Evolutionary conservation across 1,140 invertebrate genomes (phyloP).

Genomic region (Planococcus citri): DNA sequence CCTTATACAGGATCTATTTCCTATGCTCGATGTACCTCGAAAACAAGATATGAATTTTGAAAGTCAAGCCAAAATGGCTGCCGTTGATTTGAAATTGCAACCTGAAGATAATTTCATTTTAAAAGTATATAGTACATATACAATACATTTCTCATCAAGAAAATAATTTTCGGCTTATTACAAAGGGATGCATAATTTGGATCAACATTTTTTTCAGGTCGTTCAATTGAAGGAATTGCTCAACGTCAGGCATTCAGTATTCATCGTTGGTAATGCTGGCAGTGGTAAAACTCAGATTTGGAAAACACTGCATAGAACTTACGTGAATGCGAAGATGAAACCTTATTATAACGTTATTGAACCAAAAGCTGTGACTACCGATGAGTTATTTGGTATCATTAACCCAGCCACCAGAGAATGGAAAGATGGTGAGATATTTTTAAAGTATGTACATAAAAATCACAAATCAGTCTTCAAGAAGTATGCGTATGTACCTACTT

Average conservation of each 20-base stretch:
- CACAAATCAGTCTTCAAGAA: too few relatives aligned
- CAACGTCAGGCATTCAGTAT: slow-evolving; percentile 87
- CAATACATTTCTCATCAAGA: not conserved
- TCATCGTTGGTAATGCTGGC: slow-evolving; percentile 82
- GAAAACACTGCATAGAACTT: slow-evolving; percentile 77
- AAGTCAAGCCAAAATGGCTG: slow-evolving; percentile 57
- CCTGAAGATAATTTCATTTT: slow-evolving; percentile 81
- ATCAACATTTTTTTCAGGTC: too few relatives aligned
- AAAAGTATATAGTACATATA: slow-evolving; percentile 40
- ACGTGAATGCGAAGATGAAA: slow-evolving; percentile 61
- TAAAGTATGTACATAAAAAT: slow-evolving; percentile 17
- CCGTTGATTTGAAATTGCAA: slow-evolving; percentile 71
- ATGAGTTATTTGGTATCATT: slow-evolving; percentile 90
- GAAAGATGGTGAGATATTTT: slow-evolving; percentile 65
- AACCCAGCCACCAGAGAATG: slow-evolving; percentile 90
- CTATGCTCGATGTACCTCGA: slow-evolving; percentile 73
- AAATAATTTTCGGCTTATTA: too few relatives aligned
- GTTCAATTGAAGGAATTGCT: slow-evolving; percentile 86
- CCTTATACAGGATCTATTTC: slow-evolving; percentile 78
- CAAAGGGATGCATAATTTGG: too few relatives aligned
- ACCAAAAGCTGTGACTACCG: slow-evolving; percentile 90
- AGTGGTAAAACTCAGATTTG: slow-evolving; percentile 88
- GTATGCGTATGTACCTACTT: too few relatives aligned
- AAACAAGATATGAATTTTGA: slow-evolving; percentile 75
- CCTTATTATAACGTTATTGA: slow-evolving; percentile 81